Evolutionary conservation across 2,113 vertebrate genomes (phyloP).

Genomic region (Forbesichthys agassizii): DNA sequence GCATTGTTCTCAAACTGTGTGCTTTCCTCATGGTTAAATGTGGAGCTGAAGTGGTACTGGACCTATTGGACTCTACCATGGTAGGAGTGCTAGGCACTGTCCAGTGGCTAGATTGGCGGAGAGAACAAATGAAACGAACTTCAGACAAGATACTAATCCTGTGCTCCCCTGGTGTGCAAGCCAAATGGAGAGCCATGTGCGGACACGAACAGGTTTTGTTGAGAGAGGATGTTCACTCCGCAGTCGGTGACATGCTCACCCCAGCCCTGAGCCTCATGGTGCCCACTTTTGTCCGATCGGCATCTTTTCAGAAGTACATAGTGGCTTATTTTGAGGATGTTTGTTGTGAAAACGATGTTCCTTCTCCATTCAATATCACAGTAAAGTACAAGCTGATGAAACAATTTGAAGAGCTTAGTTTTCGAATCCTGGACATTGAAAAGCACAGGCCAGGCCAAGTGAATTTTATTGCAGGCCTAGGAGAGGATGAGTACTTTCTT

Average conservation of each 20-base stretch:
- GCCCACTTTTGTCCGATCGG: constrained; percentile 83
- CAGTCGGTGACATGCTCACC: constrained; percentile 85
- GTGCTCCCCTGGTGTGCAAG: constrained; percentile 86
- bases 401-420: constrained; percentile 89
- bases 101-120: constrained; percentile 87
- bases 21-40: constrained; percentile 85
- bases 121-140: constrained; percentile 77
- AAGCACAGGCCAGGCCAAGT: constrained; percentile 85
- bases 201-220: constrained; percentile 72
- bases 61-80: constrained; percentile 81
- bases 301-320: constrained; percentile 86
- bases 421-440: constrained; percentile 88
- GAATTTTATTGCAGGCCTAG: constrained; percentile 80
- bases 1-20: constrained; percentile 86
- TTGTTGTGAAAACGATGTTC: constrained; percentile 81
- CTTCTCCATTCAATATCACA: constrained; percentile 83
- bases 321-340: constrained; percentile 88
- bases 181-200: constrained; percentile 93
- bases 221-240: constrained; percentile 77
- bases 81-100: constrained; percentile 83
- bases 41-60: constrained; percentile 87
- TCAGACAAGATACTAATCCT: constrained; percentile 89
- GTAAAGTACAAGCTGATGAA: constrained; percentile 87
- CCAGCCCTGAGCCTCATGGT: constrained; percentile 86
- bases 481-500: constrained; percentile 69